phyloP scores from a whole-genome alignment of 2,113 vertebrate species.

The Austrofundulus limnaeus region DNA sequence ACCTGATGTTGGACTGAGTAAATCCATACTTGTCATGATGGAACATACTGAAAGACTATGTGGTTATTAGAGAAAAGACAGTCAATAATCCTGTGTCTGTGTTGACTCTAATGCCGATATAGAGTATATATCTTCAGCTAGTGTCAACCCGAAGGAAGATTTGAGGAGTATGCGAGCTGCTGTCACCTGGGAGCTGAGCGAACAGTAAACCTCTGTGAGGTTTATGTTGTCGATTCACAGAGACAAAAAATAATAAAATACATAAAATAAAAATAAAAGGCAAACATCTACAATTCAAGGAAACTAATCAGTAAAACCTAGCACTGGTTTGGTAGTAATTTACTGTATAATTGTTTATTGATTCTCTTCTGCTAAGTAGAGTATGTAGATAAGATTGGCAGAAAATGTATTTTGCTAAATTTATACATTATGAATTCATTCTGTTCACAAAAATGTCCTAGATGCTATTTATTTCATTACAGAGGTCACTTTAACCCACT shows the following conservation, averaged over 20 bases:
- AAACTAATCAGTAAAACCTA: slow-evolving; percentile 75
- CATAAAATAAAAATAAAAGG: too few species aligned
- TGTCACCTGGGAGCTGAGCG: slow-evolving; percentile 43
- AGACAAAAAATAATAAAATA: too few species aligned
- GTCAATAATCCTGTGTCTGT: slow-evolving; percentile 45
- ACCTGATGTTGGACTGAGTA: slow-evolving; percentile 27
- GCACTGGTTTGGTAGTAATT: slow-evolving; percentile 75
- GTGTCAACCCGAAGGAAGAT: slow-evolving; percentile 45
- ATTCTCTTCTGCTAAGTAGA: slow-evolving; percentile 78
- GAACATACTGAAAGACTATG: slow-evolving; percentile 33
- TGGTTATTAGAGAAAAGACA: slow-evolving; percentile 28
- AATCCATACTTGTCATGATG: slow-evolving; percentile 27
- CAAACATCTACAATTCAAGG: slow-evolving; percentile 64
- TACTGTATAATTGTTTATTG: slow-evolving; percentile 76
- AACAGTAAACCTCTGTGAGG: slow-evolving; percentile 80
- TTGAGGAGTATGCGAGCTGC: slow-evolving; percentile 64
- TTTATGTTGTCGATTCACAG: slow-evolving; percentile 54
- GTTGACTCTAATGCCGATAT: slow-evolving; percentile 43
- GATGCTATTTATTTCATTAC: slow-evolving; percentile 71
- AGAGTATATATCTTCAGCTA: slow-evolving; percentile 44
- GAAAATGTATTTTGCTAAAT: slow-evolving; percentile 84
- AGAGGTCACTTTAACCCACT: slow-evolving; percentile 62
- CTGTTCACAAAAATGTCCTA: slow-evolving; percentile 67
- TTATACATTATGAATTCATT: slow-evolving; percentile 77
- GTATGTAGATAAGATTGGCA: slow-evolving; percentile 78